A percentile compares a stretch with the other conserved stretches of the same genome.
Evolutionary conservation across 2,888 invertebrate genomes (phyloP).

Genomic region (Gastracanthus pulcherrimus): DNA sequence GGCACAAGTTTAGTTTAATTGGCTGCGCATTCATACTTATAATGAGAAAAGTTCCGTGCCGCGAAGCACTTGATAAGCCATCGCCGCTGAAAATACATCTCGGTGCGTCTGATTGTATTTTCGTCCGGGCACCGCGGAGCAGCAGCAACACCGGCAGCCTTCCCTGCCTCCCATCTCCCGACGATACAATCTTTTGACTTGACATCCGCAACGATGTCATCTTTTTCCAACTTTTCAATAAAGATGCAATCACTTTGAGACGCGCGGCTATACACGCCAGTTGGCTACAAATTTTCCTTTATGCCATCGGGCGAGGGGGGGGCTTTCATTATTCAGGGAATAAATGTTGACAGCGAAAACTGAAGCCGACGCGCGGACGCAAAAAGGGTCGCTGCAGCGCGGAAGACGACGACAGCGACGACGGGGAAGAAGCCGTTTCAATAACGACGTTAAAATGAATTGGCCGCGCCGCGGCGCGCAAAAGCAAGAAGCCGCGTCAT

Average conservation of each 20-base stretch:
- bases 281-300: slow-evolving; percentile 19
- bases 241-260: neutral
- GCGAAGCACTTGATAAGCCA: slow-evolving; percentile 57
- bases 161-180: neutral
- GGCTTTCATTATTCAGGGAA: slow-evolving; percentile 8
- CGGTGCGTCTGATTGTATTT: slow-evolving; percentile 21
- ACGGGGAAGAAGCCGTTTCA: slow-evolving; percentile 29
- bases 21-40: slow-evolving; percentile 72
- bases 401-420: too few relatives aligned
- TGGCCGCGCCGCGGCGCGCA: neutral
- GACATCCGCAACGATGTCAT: neutral
- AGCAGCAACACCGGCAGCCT: neutral
- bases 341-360: slow-evolving; percentile 5
- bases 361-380: neutral
- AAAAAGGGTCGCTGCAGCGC: neutral
- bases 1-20: slow-evolving; percentile 70
- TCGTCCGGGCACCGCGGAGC: neutral
- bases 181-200: neutral
- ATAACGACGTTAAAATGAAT: slow-evolving; percentile 40
- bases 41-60: slow-evolving; percentile 72
- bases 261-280: neutral
- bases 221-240: neutral
- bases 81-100: slow-evolving; percentile 24
- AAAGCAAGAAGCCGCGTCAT: neutral
- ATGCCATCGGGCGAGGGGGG: neutral